phyloP scores from a whole-genome alignment of 2,797 vertebrate genomes.

The Silurus lanzhouensis region DNA sequence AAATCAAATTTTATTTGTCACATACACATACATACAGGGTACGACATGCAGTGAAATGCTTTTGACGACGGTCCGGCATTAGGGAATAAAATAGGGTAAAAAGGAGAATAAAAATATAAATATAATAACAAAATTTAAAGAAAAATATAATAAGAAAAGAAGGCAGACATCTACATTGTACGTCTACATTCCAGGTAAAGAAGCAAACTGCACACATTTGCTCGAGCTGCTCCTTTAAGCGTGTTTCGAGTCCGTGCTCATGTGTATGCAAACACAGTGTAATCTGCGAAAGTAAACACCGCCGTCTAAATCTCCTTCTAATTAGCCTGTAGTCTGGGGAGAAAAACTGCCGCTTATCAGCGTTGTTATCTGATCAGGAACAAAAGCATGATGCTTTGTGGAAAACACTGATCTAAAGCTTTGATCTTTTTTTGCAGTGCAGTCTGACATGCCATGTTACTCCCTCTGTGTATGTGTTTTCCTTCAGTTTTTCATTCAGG shows the following conservation, averaged over 20 bases:
- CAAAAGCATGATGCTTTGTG: slow-evolving; percentile 16
- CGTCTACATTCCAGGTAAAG: too few species aligned
- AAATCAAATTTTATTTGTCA: too few species aligned
- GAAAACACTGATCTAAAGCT: background rate
- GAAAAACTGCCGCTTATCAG: slow-evolving; percentile 22
- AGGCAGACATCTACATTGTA: too few species aligned
- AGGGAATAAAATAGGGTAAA: too few species aligned
- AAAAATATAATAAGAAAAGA: too few species aligned
- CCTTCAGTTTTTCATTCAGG: slow-evolving; percentile 1
- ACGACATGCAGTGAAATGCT: too few species aligned
- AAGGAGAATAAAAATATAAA: too few species aligned
- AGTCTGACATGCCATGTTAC: background rate
- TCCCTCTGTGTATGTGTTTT: background rate
- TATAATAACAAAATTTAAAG: too few species aligned
- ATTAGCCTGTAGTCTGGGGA: slow-evolving; percentile 4
- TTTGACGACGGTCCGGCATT: too few species aligned
- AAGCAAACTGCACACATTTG: background rate
- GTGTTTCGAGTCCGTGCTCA: background rate
- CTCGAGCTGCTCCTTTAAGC: background rate
- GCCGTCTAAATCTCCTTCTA: slow-evolving; percentile 12
- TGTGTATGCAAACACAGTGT: slow-evolving; percentile 30
- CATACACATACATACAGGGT: too few species aligned
- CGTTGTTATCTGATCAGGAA: slow-evolving; percentile 22
- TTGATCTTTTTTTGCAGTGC: slow-evolving; percentile 2
- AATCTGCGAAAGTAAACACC: slow-evolving; percentile 33